phyloP scores from a whole-genome alignment of 2,113 vertebrate genomes.

The Leptobrachium leishanense region DNA sequence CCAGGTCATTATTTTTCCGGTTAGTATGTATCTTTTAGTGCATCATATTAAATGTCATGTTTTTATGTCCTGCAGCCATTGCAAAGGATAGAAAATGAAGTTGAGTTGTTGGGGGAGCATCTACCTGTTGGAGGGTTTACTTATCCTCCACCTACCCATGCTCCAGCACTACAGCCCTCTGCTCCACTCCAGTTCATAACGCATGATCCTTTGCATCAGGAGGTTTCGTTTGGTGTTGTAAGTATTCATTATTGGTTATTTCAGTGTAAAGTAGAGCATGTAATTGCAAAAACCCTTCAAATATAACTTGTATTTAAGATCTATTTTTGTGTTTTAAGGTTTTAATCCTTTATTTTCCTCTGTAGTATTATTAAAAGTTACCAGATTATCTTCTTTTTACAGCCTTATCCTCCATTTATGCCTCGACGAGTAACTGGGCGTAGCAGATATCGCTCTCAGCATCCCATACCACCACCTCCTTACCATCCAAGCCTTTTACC shows the following conservation, averaged over 20 bases:
- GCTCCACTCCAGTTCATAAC: constrained; percentile 91
- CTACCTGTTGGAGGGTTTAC: constrained; percentile 89
- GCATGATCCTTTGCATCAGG: constrained; percentile 91
- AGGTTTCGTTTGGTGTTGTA: constrained; percentile 91
- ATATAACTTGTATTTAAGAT: not conserved
- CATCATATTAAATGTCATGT: constrained; percentile 9
- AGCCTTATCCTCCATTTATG: constrained; percentile 95
- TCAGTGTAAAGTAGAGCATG: not conserved
- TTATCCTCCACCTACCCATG: constrained; percentile 85
- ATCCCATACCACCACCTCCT: constrained; percentile 85
- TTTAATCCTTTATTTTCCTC: not conserved
- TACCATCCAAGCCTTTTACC: constrained; percentile 95
- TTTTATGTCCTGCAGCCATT: constrained; percentile 73
- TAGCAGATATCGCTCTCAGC: constrained; percentile 88
- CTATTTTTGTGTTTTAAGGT: not conserved
- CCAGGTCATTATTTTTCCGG: too few species aligned
- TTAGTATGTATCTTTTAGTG: too few species aligned
- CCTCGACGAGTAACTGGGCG: constrained; percentile 88
- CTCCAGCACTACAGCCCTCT: constrained; percentile 85
- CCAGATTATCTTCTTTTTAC: constrained; percentile 25
- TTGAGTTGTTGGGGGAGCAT: constrained; percentile 92
- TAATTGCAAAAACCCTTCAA: not conserved
- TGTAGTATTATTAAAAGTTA: not conserved
- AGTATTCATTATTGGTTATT: constrained; percentile 59
- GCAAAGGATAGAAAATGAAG: constrained; percentile 96